These are phyloP conservation scores for Laothoe populi DNA, from an alignment of 2,888 invertebrate species.

Conservation along the genomic window DNA sequence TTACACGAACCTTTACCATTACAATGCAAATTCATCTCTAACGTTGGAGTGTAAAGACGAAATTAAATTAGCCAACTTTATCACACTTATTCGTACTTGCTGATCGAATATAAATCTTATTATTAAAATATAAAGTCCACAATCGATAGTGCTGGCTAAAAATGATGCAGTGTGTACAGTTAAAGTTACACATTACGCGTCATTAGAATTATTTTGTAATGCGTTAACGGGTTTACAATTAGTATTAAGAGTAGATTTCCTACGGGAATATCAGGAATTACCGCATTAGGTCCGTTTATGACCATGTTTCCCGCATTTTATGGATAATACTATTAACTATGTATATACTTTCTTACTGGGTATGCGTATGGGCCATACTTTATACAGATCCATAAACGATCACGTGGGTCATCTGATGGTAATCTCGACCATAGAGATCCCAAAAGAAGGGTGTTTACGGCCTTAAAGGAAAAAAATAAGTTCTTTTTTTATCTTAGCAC, in stretches of 20 bases:
- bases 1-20: not conserved
- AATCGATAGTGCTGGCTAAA: not conserved
- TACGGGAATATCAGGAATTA: not conserved
- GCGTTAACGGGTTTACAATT: slow-evolving; percentile 24
- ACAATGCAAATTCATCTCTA: not conserved
- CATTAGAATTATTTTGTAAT: slow-evolving; percentile 33
- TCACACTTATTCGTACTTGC: not conserved
- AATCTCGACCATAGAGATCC: too few species aligned
- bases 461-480: too few species aligned
- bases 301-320: too few species aligned
- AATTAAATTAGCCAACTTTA: not conserved
- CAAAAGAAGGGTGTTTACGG: too few species aligned
- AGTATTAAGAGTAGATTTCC: not conserved
- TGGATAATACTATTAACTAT: too few species aligned
- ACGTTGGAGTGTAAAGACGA: not conserved
- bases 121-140: not conserved
- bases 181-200: slow-evolving; percentile 39
- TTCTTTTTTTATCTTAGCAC: too few species aligned
- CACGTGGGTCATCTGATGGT: too few species aligned
- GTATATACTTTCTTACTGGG: too few species aligned
- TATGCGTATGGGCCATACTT: too few species aligned
- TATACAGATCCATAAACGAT: too few species aligned
- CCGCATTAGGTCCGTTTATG: too few species aligned
- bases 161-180: slow-evolving; percentile 31
- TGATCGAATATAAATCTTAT: not conserved